Evolutionary conservation across 2,797 vertebrate genomes (phyloP).

Genomic region (Hybognathus amarus): DNA sequence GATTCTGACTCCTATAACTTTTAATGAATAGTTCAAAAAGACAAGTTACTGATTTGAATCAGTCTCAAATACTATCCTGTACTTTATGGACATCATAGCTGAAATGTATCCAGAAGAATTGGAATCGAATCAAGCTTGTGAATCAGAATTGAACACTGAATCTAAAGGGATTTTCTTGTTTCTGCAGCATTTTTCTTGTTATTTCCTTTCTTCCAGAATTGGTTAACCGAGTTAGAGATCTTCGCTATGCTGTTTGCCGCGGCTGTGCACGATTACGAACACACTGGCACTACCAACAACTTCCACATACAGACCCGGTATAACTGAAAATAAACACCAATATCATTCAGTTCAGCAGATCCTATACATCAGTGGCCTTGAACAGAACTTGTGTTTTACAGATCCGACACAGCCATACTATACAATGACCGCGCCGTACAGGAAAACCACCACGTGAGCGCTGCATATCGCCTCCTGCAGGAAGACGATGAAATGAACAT

Average conservation of each 20-base stretch:
- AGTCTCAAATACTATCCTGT: not conserved
- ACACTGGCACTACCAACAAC: conserved; percentile 96
- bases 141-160: not conserved
- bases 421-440: conserved; percentile 94
- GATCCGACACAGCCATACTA: conserved; percentile 93
- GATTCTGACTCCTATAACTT: not conserved
- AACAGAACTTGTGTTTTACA: conserved; percentile 64
- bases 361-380: not conserved
- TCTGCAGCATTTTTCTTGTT: not conserved
- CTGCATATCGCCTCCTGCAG: conserved; percentile 90
- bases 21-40: not conserved
- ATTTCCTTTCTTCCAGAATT: conserved; percentile 80
- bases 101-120: not conserved
- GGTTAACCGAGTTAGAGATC: conserved; percentile 95
- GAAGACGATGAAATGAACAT: conserved; percentile 95
- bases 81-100: not conserved
- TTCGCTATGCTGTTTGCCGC: conserved; percentile 95
- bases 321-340: not conserved
- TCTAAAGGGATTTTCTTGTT: not conserved
- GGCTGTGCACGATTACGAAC: conserved; percentile 93
- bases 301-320: conserved; percentile 97
- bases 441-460: conserved; percentile 94
- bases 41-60: not conserved
- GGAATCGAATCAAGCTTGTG: not conserved
- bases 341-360: not conserved